Evolutionary conservation across 2,888 invertebrate species (phyloP), one percentile per base, ranked within the genome.

Genomic region (Heliconius aoede): DNA sequence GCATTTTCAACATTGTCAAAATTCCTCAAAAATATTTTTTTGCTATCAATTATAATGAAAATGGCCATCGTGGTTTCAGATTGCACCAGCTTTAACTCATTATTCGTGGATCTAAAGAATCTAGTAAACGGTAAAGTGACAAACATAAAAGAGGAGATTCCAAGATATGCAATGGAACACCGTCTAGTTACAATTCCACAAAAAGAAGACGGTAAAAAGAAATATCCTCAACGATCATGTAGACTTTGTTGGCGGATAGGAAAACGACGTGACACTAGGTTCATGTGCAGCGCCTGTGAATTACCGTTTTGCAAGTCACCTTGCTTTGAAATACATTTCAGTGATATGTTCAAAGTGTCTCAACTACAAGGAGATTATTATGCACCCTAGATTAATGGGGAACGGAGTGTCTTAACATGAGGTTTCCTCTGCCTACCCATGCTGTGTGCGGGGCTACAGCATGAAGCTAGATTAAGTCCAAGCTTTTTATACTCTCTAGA

Each of bases 51-150:
- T 82, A 83, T 87, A 90, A 87, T 91, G 93, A 94, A 93, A 94
- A 95, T 94, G 93, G 90, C 95, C 90, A 93, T 93, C 94, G 93
- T 95, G 93, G 88, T 95, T 95, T 94, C 95, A 95, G 95, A 94
- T 94, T 90, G 92, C 80, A 88, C 90, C 89, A 89, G 92, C 87
- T 88, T 94, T 87, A 93, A 88, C 87, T 90, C 94, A 83, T 90
- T 94, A 86, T 93, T 94, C 89, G 90, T 92, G 88, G 91, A 94
- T 86, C 90, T 94, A 86, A 94, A 94, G 91, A 93, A 92, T 88
- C 90, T 94, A 90, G 94, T 93, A 84, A 94, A 94, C 79, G 93
- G 94, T 85, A 94, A 93, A 84, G 88, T 90, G 83, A 86, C 90
- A 82, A 85, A 85, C 77, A 86, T 90, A 83, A 89, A 90, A 80